Percentiles rank a stretch among this genome's conserved stretches.
phyloP scores from a whole-genome alignment of 2,797 vertebrate genomes.

The Schizopygopsis pylzovi region DNA sequence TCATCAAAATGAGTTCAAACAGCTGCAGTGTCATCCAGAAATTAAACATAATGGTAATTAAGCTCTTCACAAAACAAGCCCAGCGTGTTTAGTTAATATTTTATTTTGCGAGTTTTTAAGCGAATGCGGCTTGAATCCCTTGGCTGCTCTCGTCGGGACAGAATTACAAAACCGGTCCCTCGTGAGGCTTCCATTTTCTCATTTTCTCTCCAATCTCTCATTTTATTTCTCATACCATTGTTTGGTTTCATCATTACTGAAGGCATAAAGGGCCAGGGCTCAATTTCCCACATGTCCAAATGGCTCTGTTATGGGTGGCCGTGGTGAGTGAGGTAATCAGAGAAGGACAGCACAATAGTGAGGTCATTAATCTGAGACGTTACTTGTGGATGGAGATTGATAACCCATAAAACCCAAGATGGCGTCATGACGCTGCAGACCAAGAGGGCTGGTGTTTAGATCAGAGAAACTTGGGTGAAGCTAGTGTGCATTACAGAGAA shows the following conservation, averaged over 20 bases:
- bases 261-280: constrained; percentile 53
- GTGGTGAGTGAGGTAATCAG: constrained; percentile 56
- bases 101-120: constrained; percentile 17
- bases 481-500: neutral
- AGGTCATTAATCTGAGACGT: constrained; percentile 60
- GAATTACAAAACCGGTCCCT: constrained; percentile 10
- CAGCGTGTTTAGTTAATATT: constrained; percentile 16
- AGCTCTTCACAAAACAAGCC: constrained; percentile 29
- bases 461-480: neutral
- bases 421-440: neutral
- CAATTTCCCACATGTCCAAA: constrained; percentile 42
- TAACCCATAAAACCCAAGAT: constrained; percentile 40
- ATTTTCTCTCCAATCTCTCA: constrained; percentile 32
- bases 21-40: constrained; percentile 28
- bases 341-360: constrained; percentile 48
- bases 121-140: neutral
- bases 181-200: neutral
- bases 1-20: constrained; percentile 24
- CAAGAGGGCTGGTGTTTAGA: neutral
- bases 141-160: neutral
- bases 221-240: constrained; percentile 38
- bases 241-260: constrained; percentile 47
- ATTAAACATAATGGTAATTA: constrained; percentile 33
- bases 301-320: constrained; percentile 39
- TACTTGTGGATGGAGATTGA: constrained; percentile 55